Evolutionary conservation across 2,113 vertebrate genomes (phyloP).

Genomic region (Salvelinus sp.): DNA sequence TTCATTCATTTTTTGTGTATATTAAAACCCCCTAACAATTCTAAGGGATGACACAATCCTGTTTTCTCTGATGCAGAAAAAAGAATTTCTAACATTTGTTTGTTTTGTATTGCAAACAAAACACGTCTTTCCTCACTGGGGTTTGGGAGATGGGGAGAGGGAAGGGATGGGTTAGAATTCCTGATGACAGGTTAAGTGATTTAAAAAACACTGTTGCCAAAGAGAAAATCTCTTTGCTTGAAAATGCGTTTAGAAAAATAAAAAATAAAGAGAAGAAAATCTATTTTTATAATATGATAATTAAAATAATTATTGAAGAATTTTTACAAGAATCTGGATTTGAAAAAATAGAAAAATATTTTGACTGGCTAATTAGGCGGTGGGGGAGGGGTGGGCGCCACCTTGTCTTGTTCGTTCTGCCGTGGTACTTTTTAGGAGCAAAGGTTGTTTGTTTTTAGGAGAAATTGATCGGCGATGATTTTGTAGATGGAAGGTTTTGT

Average conservation of each 20-base stretch:
- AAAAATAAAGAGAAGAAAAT: slow-evolving; percentile 93
- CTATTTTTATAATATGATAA: slow-evolving; percentile 99
- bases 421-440: slow-evolving; percentile 99
- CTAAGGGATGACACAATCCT: slow-evolving; percentile 84
- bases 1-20: slow-evolving; percentile 85
- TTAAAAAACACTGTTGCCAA: slow-evolving; percentile 99
- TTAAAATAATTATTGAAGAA: slow-evolving; percentile 93
- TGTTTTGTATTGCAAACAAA: slow-evolving; percentile 98
- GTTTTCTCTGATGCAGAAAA: slow-evolving; percentile 74
- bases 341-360: slow-evolving; percentile 99
- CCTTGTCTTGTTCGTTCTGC: slow-evolving; percentile 99
- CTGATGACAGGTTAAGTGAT: slow-evolving; percentile 99
- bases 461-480: slow-evolving; percentile 94
- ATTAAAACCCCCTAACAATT: slow-evolving; percentile 86
- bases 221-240: slow-evolving; percentile 99
- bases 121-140: slow-evolving; percentile 90
- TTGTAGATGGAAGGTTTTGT: slow-evolving; percentile 96
- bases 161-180: slow-evolving; percentile 85
- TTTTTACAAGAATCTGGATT: slow-evolving; percentile 99
- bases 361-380: slow-evolving; percentile 99
- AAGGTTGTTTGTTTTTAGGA: slow-evolving; percentile 92
- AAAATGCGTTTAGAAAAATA: slow-evolving; percentile 93
- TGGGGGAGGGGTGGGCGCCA: slow-evolving; percentile 87
- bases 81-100: slow-evolving; percentile 81
- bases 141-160: slow-evolving; percentile 89